A percentile compares a stretch with the other conserved stretches of the same genome.
These are phyloP conservation scores for Megastigmus dorsalis DNA, from an alignment of 2,888 invertebrate genomes.

Conservation along the genomic window DNA sequence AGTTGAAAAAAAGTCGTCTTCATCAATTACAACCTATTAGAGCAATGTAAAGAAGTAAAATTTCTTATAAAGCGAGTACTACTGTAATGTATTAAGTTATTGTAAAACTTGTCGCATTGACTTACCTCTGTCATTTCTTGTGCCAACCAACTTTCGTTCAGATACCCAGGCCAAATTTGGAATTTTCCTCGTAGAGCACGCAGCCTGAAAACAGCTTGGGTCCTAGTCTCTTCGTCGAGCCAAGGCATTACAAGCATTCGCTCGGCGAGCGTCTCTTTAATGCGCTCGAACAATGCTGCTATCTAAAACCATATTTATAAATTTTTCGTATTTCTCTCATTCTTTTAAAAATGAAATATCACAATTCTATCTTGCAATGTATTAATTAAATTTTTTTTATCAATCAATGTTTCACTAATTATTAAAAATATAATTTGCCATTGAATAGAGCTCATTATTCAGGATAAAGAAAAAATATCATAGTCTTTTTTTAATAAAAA, in stretches of 20 bases:
- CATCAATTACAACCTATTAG: conserved; percentile 70
- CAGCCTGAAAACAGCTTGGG: conserved; percentile 73
- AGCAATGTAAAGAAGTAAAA: too few relatives aligned
- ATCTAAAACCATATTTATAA: conserved; percentile 60
- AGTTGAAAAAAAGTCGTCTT: conserved; percentile 74
- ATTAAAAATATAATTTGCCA: too few relatives aligned
- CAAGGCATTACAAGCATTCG: conserved; percentile 73
- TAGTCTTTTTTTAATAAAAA: too few relatives aligned
- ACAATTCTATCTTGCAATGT: too few relatives aligned
- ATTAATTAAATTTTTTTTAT: too few relatives aligned
- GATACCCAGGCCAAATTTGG: conserved; percentile 73
- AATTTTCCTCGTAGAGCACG: conserved; percentile 73
- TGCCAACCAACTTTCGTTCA: conserved; percentile 67
- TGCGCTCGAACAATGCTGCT: conserved; percentile 70
- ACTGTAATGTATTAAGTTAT: too few relatives aligned
- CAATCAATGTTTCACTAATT: too few relatives aligned
- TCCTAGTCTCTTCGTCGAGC: conserved; percentile 74
- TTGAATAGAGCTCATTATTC: too few relatives aligned
- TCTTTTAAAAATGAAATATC: too few relatives aligned
- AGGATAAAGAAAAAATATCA: too few relatives aligned
- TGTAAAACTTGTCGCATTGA: too few relatives aligned
- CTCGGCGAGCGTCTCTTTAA: conserved; percentile 73
- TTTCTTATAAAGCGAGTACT: too few relatives aligned
- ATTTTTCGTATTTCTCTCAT: background rate
- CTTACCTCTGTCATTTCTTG: conserved; percentile 68